Percentiles rank a stretch among this genome's conserved stretches.
These are phyloP conservation scores for Halcyon badia DNA, from an alignment of 2,797 vertebrate species.

Conservation along the genomic window DNA sequence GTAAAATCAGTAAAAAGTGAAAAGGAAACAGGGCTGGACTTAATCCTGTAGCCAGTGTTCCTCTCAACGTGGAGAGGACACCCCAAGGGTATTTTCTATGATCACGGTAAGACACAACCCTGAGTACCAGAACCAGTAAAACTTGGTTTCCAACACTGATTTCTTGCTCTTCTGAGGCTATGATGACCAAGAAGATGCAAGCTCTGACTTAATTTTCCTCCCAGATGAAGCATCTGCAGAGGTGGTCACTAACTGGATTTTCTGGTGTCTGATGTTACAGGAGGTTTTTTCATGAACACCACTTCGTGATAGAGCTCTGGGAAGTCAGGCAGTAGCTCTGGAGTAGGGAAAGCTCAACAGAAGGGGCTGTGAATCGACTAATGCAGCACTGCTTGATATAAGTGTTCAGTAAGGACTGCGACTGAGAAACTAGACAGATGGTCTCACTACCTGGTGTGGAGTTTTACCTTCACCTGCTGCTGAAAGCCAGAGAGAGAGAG, in stretches of 20 bases:
- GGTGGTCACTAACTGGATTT: background rate
- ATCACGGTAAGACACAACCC: background rate
- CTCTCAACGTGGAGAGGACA: background rate
- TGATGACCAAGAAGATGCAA: background rate
- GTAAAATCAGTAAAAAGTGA: background rate
- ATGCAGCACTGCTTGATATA: background rate
- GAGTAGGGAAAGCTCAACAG: background rate
- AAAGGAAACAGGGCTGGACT: background rate
- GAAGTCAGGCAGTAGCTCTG: background rate
- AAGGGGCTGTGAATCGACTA: background rate
- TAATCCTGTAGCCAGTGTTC: background rate
- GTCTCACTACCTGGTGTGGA: rapidly evolving
- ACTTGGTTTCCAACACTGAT: background rate
- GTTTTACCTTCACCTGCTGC: background rate
- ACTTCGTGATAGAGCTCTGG: rapidly evolving
- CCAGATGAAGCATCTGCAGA: background rate
- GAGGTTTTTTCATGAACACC: background rate
- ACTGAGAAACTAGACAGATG: background rate
- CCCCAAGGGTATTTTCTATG: background rate
- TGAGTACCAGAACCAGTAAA: background rate
- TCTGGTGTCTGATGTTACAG: background rate
- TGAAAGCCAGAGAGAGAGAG: background rate
- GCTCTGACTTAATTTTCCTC: background rate
- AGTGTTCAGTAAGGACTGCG: background rate
- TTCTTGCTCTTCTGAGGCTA: background rate